A percentile compares a stretch with the other conserved stretches of the same genome.
Evolutionary conservation across 2,888 invertebrate species (phyloP).

Genomic region (Tenthredo mesomela): DNA sequence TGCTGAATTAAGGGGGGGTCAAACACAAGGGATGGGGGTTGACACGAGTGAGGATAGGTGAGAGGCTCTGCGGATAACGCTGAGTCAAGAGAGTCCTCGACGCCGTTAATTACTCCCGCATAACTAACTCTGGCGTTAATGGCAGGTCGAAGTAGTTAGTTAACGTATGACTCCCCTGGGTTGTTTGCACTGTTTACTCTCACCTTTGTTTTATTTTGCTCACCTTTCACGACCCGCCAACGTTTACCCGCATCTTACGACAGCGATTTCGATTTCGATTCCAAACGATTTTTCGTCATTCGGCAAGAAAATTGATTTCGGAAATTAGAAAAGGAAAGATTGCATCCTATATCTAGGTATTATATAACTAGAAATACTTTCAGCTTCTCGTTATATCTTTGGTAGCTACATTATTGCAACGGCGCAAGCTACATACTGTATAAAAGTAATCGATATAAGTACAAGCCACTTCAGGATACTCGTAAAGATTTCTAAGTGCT

Average conservation of each 20-base stretch:
- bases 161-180: constrained; percentile 56
- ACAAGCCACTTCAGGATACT: constrained; percentile 25
- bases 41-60: constrained; percentile 34
- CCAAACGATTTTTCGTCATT: not conserved
- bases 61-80: constrained; percentile 59
- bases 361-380: not conserved
- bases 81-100: constrained; percentile 63
- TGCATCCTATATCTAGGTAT: not conserved
- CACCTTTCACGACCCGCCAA: not conserved
- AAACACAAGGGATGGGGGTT: constrained; percentile 29
- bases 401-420: not conserved
- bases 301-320: not conserved
- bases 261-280: not conserved
- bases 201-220: constrained; percentile 1
- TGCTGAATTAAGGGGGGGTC: constrained; percentile 15
- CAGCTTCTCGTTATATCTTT: not conserved
- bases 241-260: not conserved
- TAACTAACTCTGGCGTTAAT: constrained; percentile 50
- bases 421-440: not conserved
- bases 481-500: constrained; percentile 17
- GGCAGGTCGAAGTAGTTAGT: constrained; percentile 47
- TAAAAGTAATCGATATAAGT: constrained; percentile 22
- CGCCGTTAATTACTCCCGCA: constrained; percentile 63
- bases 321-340: not conserved
- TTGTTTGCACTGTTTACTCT: constrained; percentile 24